Percentiles rank a stretch among this genome's conserved stretches.
These are phyloP conservation scores for Andrena minutula DNA, from an alignment of 2,888 invertebrate genomes.

Conservation along the genomic window DNA sequence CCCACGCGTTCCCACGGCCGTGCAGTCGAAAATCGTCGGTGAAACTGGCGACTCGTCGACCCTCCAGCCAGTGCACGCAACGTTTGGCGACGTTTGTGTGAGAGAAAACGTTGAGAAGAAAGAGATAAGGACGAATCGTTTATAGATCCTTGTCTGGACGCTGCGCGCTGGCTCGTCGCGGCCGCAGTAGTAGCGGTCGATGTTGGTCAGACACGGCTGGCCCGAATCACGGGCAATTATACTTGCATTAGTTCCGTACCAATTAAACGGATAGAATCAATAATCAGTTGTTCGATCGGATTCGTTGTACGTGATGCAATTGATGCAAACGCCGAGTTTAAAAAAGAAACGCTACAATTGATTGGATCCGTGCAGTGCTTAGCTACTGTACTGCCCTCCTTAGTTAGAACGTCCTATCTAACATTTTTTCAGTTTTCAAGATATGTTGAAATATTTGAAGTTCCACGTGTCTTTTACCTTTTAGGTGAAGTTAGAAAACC, in stretches of 20 bases:
- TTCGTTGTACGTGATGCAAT: too few relatives aligned
- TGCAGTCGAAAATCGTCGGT: constrained; percentile 24
- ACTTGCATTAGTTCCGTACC: not conserved
- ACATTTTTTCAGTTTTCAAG: too few relatives aligned
- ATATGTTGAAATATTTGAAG: too few relatives aligned
- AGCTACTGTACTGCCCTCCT: too few relatives aligned
- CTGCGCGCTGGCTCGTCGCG: not conserved
- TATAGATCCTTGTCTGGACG: too few relatives aligned
- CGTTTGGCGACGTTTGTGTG: too few relatives aligned
- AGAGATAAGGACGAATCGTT: too few relatives aligned
- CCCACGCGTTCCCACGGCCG: constrained; percentile 26
- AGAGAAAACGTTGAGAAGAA: too few relatives aligned
- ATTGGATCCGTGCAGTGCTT: constrained; percentile 31
- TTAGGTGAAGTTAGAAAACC: too few relatives aligned
- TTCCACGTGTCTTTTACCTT: too few relatives aligned
- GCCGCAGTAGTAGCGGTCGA: constrained; percentile 36
- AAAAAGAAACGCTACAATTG: constrained; percentile 2
- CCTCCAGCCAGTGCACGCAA: not conserved
- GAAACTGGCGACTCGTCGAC: not conserved
- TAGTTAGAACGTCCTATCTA: too few relatives aligned
- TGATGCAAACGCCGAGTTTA: not conserved
- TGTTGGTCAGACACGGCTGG: constrained; percentile 33
- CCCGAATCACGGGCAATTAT: constrained; percentile 9
- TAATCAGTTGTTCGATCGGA: not conserved
- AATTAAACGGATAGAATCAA: not conserved